Base-by-base conservation (phyloP, 2,113 vertebrate species). In the Dasyurus viverrinus region DNA sequence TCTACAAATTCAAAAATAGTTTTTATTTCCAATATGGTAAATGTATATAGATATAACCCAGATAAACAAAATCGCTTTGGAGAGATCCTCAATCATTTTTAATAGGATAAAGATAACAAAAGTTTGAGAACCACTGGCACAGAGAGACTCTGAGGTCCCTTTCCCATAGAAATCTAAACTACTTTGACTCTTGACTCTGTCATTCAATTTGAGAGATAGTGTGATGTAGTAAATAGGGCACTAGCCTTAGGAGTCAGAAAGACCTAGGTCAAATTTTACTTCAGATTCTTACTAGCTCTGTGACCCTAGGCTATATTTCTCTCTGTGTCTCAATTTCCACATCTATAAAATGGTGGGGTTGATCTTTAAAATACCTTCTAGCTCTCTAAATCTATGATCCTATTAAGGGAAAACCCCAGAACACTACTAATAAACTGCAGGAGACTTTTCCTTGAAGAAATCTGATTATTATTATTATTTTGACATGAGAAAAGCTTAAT, bases 401-500 rank as follows among this genome's bases (percentile, higher is more conserved):
- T 60, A 14, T 60, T 52, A 54, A 54, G 22, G 53, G 53, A 60
- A 60, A 60, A 60, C 11, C 57, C 57, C 27, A 30, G 27, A 60
- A 2, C 27, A 60, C 6, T 47, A 46, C 27, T 47, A 42, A 23
- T 26, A 2, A 89, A 47, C 42, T 48, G 46, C 42, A 46, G 22
- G 42, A 89, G 27, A 2, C 11, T 89, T 89, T 89, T 89, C 5
- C 89, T 89, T 89, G 7, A 46, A 25, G 42, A 89, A 92, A 53
- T 95, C 94, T 97, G 96, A 96, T 95, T 95, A 52, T 10, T 52
- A 52, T 57, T 55, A 47, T 3, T 54, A 4, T 57, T 55, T 50
- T 93, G 94, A 93, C 96, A 94, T 95, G 94, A 90, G 60, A 90
- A 53, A 55, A 94, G 84, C 54, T 95, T 98, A 96, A 95, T 94